Evolutionary conservation across 2,888 invertebrate species (phyloP).

Genomic region (Stomorhina lunata): DNA sequence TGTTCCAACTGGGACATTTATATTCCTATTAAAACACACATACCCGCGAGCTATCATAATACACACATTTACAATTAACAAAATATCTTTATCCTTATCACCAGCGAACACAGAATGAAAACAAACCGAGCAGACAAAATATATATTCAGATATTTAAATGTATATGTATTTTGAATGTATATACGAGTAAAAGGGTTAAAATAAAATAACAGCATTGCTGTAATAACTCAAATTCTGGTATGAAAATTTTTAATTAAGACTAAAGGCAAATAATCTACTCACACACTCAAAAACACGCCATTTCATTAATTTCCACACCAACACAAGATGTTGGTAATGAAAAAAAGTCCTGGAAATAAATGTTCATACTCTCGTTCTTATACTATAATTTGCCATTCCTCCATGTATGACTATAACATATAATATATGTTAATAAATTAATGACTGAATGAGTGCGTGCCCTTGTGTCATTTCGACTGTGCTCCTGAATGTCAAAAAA

Average conservation of each 20-base stretch:
- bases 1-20: no score
- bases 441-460: no score
- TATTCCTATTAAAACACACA: no score
- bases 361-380: no score
- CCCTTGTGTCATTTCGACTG: no score
- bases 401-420: no score
- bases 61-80: not conserved
- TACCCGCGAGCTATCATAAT: no score
- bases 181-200: slow-evolving; percentile 36
- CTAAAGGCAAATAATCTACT: slow-evolving; percentile 30
- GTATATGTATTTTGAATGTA: no score
- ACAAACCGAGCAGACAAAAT: not conserved
- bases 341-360: slow-evolving; percentile 32
- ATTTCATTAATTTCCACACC: slow-evolving; percentile 9
- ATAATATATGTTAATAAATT: no score
- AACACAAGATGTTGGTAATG: not conserved
- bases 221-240: slow-evolving; percentile 43
- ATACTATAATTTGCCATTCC: no score
- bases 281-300: not conserved
- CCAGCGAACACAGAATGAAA: not conserved
- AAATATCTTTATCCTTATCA: slow-evolving; percentile 30
- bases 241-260: slow-evolving; percentile 50
- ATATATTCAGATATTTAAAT: no score
- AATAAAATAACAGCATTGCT: slow-evolving; percentile 32
- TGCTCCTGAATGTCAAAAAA: no score